A percentile compares a stretch with the other conserved stretches of the same genome.
These are phyloP conservation scores for Apostichopus californicus DNA, from an alignment of 35 echinoderm and acorn worm species.

Conservation along the genomic window DNA sequence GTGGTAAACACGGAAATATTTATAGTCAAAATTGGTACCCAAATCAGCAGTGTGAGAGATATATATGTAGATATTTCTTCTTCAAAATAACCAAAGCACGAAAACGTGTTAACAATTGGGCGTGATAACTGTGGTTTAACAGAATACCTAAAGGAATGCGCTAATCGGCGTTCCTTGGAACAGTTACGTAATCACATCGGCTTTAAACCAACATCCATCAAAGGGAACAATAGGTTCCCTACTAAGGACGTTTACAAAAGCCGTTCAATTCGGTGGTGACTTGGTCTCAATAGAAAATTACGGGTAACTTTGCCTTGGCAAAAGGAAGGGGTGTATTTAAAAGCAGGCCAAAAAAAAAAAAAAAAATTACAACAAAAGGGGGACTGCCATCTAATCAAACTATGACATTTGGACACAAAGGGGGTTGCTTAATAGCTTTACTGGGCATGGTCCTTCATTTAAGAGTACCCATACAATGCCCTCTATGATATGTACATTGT, in stretches of 20 bases:
- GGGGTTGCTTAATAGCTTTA: not conserved
- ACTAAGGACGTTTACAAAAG: slow-evolving; percentile 8
- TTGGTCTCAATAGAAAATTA: not conserved
- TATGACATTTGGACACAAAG: slow-evolving; percentile 33
- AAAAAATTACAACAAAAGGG: no score
- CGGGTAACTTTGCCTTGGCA: slow-evolving; percentile 20
- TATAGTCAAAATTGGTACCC: no score
- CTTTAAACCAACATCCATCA: slow-evolving; percentile 19
- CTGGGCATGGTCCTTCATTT: not conserved
- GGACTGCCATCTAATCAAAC: slow-evolving; percentile 17
- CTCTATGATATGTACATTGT: not conserved
- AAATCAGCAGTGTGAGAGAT: no score
- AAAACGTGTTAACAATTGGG: not conserved
- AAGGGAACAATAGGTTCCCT: not conserved
- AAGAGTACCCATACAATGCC: not conserved
- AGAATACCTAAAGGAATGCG: not conserved
- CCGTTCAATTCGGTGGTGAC: not conserved
- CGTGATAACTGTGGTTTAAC: not conserved
- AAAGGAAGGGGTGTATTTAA: not conserved
- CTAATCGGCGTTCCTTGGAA: slow-evolving; percentile 1
- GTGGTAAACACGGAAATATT: no score
- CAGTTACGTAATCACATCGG: slow-evolving; percentile 17
- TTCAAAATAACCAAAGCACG: no score
- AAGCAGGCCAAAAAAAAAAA: no score
- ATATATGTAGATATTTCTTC: no score